Percentiles rank a stretch among this genome's conserved stretches.
phyloP scores from a whole-genome alignment of 2,797 vertebrate genomes.

The Fundulus diaphanus region DNA sequence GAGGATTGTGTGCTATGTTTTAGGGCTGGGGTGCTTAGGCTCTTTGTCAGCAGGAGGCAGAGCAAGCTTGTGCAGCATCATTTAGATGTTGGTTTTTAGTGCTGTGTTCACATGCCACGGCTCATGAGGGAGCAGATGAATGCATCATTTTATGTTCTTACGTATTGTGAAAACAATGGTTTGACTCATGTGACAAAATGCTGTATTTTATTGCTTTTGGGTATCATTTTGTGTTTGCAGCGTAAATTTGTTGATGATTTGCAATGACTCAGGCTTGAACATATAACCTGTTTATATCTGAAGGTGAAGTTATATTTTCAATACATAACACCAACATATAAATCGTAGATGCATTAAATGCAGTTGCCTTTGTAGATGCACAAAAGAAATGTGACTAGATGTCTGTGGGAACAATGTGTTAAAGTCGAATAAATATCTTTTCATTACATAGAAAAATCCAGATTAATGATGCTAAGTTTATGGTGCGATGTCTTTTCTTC shows the following conservation, averaged over 20 bases:
- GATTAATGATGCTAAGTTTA: slow-evolving; percentile 1
- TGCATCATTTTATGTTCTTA: background rate
- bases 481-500: background rate
- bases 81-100: slow-evolving; percentile 31
- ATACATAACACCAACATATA: background rate
- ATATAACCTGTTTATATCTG: background rate
- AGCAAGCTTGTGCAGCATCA: slow-evolving; percentile 8
- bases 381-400: slow-evolving; percentile 4
- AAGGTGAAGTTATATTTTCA: background rate
- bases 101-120: slow-evolving; percentile 22
- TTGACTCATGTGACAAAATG: background rate
- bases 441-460: background rate
- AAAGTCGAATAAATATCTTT: slow-evolving; percentile 2
- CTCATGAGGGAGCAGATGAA: slow-evolving; percentile 10
- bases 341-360: background rate
- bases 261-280: background rate
- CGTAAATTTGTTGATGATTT: background rate
- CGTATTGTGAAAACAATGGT: background rate
- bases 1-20: slow-evolving; percentile 46
- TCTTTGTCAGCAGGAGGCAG: slow-evolving; percentile 29
- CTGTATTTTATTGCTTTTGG: background rate
- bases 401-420: slow-evolving; percentile 10
- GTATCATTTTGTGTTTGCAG: background rate
- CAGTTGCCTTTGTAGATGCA: background rate
- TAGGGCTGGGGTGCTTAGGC: slow-evolving; percentile 30